phyloP scores from a whole-genome alignment of 1,140 invertebrate genomes.

The Neuroterus valhalla region DNA sequence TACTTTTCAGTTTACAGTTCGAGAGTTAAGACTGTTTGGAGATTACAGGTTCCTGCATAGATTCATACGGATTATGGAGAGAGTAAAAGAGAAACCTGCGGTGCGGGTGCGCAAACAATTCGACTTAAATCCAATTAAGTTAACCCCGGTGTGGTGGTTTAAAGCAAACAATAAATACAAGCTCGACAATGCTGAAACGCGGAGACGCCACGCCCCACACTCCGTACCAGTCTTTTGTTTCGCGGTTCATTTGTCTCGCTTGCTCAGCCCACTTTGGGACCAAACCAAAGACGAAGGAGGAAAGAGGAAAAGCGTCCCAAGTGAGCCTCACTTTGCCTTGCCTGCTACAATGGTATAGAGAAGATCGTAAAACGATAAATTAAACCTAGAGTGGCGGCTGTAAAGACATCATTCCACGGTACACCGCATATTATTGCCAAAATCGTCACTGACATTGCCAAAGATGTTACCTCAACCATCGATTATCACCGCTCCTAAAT shows the following conservation, averaged over 20 bases:
- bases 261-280: constrained; percentile 46
- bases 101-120: constrained; percentile 60
- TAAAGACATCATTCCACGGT: constrained; percentile 68
- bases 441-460: constrained; percentile 52
- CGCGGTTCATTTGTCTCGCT: constrained; percentile 72
- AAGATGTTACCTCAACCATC: constrained; percentile 49
- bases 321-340: too few relatives aligned
- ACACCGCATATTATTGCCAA: constrained; percentile 66
- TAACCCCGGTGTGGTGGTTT: constrained; percentile 62
- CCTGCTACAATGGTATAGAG: too few relatives aligned
- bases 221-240: constrained; percentile 67
- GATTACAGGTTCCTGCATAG: neutral
- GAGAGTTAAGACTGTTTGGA: too few relatives aligned
- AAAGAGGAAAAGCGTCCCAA: too few relatives aligned
- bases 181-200: constrained; percentile 63
- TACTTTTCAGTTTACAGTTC: too few relatives aligned
- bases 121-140: constrained; percentile 72
- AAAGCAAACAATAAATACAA: constrained; percentile 67
- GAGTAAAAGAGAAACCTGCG: constrained; percentile 14
- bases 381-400: constrained; percentile 61
- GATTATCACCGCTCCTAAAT: constrained; percentile 39
- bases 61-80: too few relatives aligned
- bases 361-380: constrained; percentile 69
- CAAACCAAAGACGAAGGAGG: constrained; percentile 22
- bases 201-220: constrained; percentile 67